These are phyloP conservation scores for Grammomys surdaster DNA, from an alignment of 2,113 vertebrate genomes.

Conservation along the genomic window DNA sequence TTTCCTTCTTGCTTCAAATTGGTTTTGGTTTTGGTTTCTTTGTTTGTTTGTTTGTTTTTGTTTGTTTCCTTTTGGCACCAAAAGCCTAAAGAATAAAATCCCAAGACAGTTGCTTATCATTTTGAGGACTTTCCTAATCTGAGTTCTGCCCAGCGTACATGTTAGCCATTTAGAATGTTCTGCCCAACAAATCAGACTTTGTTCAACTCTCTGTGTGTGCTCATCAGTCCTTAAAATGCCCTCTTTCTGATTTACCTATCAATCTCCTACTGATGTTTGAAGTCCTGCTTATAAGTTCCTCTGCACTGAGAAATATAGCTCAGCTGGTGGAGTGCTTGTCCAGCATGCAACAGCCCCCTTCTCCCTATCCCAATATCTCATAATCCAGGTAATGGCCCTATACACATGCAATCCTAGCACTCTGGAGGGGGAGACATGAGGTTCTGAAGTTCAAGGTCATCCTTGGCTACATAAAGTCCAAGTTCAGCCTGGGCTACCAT, in stretches of 20 bases:
- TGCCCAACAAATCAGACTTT: constrained; percentile 22
- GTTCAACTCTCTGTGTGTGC: not conserved
- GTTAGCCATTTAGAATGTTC: not conserved
- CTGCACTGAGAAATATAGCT: not conserved
- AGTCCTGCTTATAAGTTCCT: not conserved
- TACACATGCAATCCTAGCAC: not conserved
- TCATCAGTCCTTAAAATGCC: not conserved
- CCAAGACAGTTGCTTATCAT: not conserved
- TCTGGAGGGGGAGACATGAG: not conserved
- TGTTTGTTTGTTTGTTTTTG: too few species aligned
- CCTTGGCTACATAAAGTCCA: too few species aligned
- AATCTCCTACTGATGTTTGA: not conserved
- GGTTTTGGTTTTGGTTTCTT: too few species aligned
- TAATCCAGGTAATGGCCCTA: not conserved
- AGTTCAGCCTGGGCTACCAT: not conserved
- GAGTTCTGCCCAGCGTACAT: not conserved
- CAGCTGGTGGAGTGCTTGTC: not conserved
- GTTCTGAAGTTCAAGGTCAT: not conserved
- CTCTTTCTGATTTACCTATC: not conserved
- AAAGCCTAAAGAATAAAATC: constrained; percentile 26
- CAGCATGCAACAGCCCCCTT: not conserved
- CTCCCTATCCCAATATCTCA: not conserved
- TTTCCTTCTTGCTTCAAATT: constrained; percentile 62
- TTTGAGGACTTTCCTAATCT: not conserved
- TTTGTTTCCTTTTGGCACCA: not conserved